A percentile compares a stretch with the other conserved stretches of the same genome.
These are phyloP conservation scores for Drosophila equinoxialis DNA, from an alignment of 1,140 invertebrate genomes.

Conservation along the genomic window DNA sequence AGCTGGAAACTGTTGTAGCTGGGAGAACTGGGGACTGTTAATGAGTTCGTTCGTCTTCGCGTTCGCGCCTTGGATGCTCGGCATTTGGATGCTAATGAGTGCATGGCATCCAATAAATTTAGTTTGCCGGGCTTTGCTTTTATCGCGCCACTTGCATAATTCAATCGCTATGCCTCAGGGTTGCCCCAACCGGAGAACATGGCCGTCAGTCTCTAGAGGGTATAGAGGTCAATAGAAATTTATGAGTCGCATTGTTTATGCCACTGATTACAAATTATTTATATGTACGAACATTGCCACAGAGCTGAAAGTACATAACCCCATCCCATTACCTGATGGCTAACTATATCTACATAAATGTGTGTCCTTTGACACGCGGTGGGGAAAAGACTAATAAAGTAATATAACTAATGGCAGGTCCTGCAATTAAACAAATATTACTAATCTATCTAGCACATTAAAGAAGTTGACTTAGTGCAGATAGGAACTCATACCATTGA, in stretches of 20 bases:
- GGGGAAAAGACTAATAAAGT: neutral
- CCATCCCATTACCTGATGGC: slow-evolving; percentile 29
- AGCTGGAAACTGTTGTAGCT: neutral
- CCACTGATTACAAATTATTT: slow-evolving; percentile 79
- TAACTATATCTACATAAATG: neutral
- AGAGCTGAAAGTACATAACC: slow-evolving; percentile 7
- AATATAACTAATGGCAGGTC: neutral
- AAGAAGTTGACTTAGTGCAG: neutral
- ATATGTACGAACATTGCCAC: slow-evolving; percentile 21
- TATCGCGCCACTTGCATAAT: slow-evolving; percentile 79
- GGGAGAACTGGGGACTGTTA: slow-evolving; percentile 48
- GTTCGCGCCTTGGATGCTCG: slow-evolving; percentile 47
- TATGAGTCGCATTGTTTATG: slow-evolving; percentile 73
- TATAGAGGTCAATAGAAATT: slow-evolving; percentile 76
- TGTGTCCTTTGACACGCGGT: slow-evolving; percentile 6
- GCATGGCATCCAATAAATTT: slow-evolving; percentile 81
- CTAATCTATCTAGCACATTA: neutral
- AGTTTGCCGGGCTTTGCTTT: slow-evolving; percentile 77
- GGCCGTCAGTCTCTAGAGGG: slow-evolving; percentile 35
- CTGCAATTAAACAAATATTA: neutral
- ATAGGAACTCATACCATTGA: no score
- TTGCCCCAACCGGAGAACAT: neutral
- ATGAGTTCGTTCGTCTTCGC: slow-evolving; percentile 75
- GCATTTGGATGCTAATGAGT: slow-evolving; percentile 81
- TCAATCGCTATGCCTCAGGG: slow-evolving; percentile 47